Percentiles rank a stretch among this genome's conserved stretches.
phyloP scores from a whole-genome alignment of 2,888 invertebrate genomes.

The Sesamia inferens region DNA sequence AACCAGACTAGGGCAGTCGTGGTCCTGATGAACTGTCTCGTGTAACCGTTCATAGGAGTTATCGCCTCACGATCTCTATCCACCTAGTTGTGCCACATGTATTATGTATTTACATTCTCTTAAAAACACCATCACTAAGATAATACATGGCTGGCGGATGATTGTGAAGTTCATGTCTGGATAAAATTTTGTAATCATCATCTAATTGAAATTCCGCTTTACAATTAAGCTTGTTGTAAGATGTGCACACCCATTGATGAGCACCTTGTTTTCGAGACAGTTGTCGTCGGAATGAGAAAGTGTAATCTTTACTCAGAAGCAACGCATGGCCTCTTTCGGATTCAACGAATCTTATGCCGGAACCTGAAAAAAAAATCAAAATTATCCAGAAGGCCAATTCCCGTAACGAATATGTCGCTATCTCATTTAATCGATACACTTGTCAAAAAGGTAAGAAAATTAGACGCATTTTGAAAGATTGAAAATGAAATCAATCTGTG shows the following conservation, averaged over 20 bases:
- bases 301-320: slow-evolving; percentile 14
- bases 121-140: slow-evolving; percentile 29
- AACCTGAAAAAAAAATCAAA: neutral
- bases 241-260: slow-evolving; percentile 42
- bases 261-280: slow-evolving; percentile 32
- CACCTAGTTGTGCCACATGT: neutral
- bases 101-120: slow-evolving; percentile 8
- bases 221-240: slow-evolving; percentile 27
- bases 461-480: no score
- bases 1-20: neutral
- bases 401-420: no score
- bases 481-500: no score
- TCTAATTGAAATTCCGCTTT: slow-evolving; percentile 35
- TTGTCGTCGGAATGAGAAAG: slow-evolving; percentile 36
- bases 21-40: neutral
- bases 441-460: no score
- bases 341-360: slow-evolving; percentile 22
- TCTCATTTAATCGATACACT: no score
- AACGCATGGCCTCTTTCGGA: slow-evolving; percentile 36
- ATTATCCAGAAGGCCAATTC: neutral
- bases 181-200: neutral
- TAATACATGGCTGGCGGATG: slow-evolving; percentile 37
- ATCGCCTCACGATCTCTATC: neutral
- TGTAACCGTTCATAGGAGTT: neutral
- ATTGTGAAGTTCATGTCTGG: slow-evolving; percentile 7